phyloP scores from a whole-genome alignment of 1,140 invertebrate genomes.

The Nephila pilipes region DNA sequence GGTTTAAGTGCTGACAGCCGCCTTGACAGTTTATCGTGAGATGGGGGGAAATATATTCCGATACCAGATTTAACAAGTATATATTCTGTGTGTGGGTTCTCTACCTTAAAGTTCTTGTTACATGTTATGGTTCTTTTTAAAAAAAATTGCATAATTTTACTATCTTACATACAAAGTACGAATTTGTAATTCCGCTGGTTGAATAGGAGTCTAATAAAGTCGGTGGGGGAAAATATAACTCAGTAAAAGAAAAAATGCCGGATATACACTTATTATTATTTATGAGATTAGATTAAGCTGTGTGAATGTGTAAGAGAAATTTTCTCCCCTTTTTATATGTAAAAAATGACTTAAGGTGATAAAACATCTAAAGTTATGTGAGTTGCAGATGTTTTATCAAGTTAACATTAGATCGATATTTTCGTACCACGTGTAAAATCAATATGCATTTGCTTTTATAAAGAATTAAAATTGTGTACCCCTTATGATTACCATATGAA shows the following conservation, averaged over 20 bases:
- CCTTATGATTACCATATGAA: too few relatives aligned
- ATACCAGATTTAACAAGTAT: background rate
- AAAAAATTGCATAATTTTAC: slow-evolving; percentile 50
- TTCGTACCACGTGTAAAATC: too few relatives aligned
- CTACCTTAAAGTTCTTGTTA: background rate
- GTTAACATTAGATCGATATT: background rate
- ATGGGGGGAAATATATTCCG: background rate
- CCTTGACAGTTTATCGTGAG: background rate
- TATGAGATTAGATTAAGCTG: slow-evolving; percentile 49
- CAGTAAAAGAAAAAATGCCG: background rate
- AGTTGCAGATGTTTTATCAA: slow-evolving; percentile 35
- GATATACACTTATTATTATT: slow-evolving; percentile 44
- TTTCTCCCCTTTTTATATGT: slow-evolving; percentile 2
- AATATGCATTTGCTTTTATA: too few relatives aligned
- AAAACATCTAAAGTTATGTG: background rate
- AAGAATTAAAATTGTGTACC: too few relatives aligned
- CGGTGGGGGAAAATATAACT: background rate
- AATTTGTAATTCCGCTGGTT: background rate
- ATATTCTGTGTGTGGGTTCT: background rate
- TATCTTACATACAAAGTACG: slow-evolving; percentile 36
- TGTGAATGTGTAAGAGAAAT: background rate
- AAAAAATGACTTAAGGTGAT: slow-evolving; percentile 20
- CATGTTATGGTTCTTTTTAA: background rate
- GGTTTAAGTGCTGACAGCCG: slow-evolving; percentile 56
- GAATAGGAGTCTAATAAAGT: background rate